These are phyloP conservation scores for Archips xylosteana DNA, from an alignment of 2,888 invertebrate genomes.

Conservation along the genomic window DNA sequence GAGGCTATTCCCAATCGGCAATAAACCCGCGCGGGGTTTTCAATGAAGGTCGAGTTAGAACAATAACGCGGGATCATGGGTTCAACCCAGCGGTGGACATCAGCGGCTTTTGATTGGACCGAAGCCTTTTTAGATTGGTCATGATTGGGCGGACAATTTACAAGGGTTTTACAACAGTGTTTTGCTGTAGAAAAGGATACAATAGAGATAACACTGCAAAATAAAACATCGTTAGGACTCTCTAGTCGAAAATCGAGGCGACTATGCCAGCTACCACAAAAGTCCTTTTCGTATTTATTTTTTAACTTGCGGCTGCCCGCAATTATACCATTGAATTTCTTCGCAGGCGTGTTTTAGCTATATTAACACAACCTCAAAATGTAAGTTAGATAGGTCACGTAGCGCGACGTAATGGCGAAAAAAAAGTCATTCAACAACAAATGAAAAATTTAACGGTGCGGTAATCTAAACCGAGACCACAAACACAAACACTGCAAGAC, in stretches of 20 bases:
- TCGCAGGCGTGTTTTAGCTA: too few species aligned
- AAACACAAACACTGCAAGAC: neutral
- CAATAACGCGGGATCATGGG: slow-evolving; percentile 45
- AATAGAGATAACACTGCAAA: too few species aligned
- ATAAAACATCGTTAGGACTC: too few species aligned
- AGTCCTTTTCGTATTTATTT: too few species aligned
- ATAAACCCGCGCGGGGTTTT: slow-evolving; percentile 63
- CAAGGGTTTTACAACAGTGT: slow-evolving; percentile 14
- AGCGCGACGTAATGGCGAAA: too few species aligned
- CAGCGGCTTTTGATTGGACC: slow-evolving; percentile 50
- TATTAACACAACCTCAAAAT: too few species aligned
- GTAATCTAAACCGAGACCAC: neutral
- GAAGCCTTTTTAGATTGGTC: slow-evolving; percentile 45
- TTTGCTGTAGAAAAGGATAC: neutral
- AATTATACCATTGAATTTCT: too few species aligned
- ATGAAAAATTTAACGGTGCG: neutral
- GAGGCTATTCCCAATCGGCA: slow-evolving; percentile 63
- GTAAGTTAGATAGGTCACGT: too few species aligned
- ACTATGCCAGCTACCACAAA: too few species aligned
- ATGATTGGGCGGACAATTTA: slow-evolving; percentile 45
- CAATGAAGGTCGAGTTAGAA: slow-evolving; percentile 62
- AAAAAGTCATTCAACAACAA: too few species aligned
- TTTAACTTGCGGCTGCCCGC: too few species aligned
- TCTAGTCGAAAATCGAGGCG: too few species aligned
- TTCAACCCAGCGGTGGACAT: slow-evolving; percentile 30